Base-by-base conservation (phyloP, 2,113 vertebrate species). In the Dasypus novemcinctus region DNA sequence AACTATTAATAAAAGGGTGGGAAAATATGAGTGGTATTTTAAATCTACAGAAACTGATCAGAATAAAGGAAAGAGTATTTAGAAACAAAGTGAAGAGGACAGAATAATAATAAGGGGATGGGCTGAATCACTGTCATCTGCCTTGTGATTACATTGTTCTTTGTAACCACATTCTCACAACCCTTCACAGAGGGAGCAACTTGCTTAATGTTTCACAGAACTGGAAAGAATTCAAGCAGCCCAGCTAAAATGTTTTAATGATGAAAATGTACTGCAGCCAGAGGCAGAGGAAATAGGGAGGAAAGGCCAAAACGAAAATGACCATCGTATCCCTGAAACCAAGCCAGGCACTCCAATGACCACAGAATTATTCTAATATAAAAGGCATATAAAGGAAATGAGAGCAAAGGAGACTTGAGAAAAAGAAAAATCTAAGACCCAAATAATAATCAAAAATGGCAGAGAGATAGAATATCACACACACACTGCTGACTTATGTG, bases 281-380 rank as follows among this genome's bases (percentile, higher is more conserved):
- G 71, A 95, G 54, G 88, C 54, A 31, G 75, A 95, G 81, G 43
- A 92, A 86, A 94, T 0, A 81, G 38, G 69, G 87, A 86, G 36
- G 63, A 69, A 82, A 94, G 85, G 93, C 79, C 91, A 59, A 61
- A 72, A 95, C n/a, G 66, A 95, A 27, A 59, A 91, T 38, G 86
- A 76, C 68, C 69, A 36, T 27, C 20, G 1, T 31, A 85, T 43
- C 93, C 72, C 86, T 74, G 95, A 95, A 81, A 57, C 41, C 0
- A 0, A 46, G 82, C 93, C 96, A 86, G 78, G 66, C 20, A 5
- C 27, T 63, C 49, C 8, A 9, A 21, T 64, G 63, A 75, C 85
- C n/a, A 83, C 49, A 38, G 68, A 79, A 75, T 69, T 17, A 72
- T 41, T 71, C 82, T 52, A 31, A 78, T 25, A 63, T 12, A 66